A percentile compares a stretch with the other conserved stretches of the same genome.
Conservation (phyloP, 2,888 invertebrate species). For the Protodeltote pygarga region DNA sequence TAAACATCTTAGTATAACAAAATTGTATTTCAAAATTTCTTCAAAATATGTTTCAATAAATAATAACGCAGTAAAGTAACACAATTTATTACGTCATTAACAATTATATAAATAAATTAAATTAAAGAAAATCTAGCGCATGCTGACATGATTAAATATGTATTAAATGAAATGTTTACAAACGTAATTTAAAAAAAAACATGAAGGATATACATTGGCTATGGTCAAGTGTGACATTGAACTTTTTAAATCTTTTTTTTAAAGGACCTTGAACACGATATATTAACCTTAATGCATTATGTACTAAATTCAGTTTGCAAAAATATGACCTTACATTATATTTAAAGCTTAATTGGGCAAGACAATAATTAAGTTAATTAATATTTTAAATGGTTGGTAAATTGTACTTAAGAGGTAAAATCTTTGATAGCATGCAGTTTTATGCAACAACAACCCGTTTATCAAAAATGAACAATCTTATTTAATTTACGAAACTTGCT, state of each 20-base stretch:
- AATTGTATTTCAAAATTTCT: background rate
- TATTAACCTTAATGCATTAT: no score
- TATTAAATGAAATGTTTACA: constrained; percentile 5
- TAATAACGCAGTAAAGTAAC: background rate
- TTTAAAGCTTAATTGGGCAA: background rate
- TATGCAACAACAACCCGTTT: background rate
- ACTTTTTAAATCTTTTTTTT: no score
- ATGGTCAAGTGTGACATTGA: no score
- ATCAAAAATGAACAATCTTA: constrained; percentile 16
- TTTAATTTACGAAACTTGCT: constrained; percentile 33
- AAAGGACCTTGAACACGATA: no score
- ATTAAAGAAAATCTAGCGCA: background rate
- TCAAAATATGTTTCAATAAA: constrained; percentile 10
- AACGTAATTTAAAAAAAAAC: background rate
- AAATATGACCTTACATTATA: background rate
- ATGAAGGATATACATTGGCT: no score
- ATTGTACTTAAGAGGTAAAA: no score
- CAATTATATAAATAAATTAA: constrained; percentile 27
- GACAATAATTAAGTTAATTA: background rate
- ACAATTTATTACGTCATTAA: constrained; percentile 29
- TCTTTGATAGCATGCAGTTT: no score
- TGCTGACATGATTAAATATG: constrained; percentile 18
- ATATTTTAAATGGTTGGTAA: no score
- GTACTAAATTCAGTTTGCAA: background rate
- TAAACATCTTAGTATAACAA: background rate